phyloP scores from a whole-genome alignment of 2,113 vertebrate species.

The Pontoporia blainvillei region DNA sequence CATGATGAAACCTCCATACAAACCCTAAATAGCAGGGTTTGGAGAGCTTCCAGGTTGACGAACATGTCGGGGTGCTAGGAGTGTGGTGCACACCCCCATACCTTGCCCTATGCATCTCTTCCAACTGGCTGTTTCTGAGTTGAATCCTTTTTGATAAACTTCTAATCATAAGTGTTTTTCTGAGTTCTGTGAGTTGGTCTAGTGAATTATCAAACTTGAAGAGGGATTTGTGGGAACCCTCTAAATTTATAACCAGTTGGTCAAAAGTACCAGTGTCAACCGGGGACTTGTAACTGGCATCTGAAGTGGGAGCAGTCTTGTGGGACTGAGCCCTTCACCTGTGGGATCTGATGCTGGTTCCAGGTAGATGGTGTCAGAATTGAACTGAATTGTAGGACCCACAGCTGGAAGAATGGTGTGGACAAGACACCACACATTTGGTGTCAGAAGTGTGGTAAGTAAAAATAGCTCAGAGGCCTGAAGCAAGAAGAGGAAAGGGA shows the following conservation, averaged over 20 bases:
- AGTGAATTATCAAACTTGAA: not conserved
- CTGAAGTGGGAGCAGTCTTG: not conserved
- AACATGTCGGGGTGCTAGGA: not conserved
- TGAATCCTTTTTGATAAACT: not conserved
- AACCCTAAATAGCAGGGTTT: not conserved
- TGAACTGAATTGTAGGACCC: not conserved
- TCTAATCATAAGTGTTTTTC: not conserved
- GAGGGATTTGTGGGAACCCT: not conserved
- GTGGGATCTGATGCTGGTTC: not conserved
- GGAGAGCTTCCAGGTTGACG: not conserved
- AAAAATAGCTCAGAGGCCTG: not conserved
- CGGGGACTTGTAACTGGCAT: not conserved
- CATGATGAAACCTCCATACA: not conserved
- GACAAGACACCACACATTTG: not conserved
- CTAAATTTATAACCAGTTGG: not conserved
- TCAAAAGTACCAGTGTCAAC: not conserved
- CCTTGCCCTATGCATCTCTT: not conserved
- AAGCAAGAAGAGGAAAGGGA: not conserved
- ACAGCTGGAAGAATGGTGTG: not conserved
- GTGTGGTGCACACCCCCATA: not conserved
- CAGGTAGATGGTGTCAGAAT: no score
- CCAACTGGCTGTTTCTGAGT: not conserved
- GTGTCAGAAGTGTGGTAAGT: not conserved
- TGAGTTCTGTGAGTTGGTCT: not conserved
- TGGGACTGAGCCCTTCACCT: not conserved